phyloP scores from a whole-genome alignment of 37 sponge, comb jelly and placozoan genomes.

The Hexactinellida sp. region DNA sequence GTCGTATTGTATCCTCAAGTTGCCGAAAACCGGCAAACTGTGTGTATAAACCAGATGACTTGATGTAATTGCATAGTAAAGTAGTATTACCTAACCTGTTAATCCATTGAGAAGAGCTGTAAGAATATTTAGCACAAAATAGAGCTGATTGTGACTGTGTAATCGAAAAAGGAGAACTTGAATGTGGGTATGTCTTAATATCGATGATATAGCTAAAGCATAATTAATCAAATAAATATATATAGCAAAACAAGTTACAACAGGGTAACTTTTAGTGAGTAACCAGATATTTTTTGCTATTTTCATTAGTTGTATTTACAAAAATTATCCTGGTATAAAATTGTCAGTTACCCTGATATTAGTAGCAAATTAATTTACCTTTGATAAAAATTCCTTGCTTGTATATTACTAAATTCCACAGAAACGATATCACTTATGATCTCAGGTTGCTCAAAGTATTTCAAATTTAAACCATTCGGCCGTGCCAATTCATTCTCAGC shows the following conservation, averaged over 20 bases:
- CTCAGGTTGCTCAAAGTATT: background rate
- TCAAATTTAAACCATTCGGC: background rate
- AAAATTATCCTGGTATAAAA: too few relatives aligned
- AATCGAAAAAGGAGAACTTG: background rate
- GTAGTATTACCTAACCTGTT: background rate
- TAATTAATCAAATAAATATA: background rate
- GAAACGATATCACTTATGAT: background rate
- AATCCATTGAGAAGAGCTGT: background rate
- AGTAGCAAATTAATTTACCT: background rate
- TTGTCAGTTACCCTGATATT: too few relatives aligned
- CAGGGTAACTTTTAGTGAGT: too few relatives aligned
- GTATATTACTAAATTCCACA: background rate
- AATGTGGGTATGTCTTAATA: background rate
- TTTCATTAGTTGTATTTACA: too few relatives aligned
- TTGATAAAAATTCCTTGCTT: background rate
- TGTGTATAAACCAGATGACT: background rate
- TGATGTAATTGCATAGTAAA: background rate
- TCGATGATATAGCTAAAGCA: background rate
- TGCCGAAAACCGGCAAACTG: background rate
- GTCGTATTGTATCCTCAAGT: background rate
- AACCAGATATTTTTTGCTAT: too few relatives aligned
- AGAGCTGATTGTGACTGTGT: background rate
- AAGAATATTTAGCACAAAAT: background rate
- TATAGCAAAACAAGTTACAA: too few relatives aligned
- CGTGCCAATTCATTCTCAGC: background rate